Conservation (phyloP, 1,140 invertebrate species). For the Neodiprion virginianus region DNA sequence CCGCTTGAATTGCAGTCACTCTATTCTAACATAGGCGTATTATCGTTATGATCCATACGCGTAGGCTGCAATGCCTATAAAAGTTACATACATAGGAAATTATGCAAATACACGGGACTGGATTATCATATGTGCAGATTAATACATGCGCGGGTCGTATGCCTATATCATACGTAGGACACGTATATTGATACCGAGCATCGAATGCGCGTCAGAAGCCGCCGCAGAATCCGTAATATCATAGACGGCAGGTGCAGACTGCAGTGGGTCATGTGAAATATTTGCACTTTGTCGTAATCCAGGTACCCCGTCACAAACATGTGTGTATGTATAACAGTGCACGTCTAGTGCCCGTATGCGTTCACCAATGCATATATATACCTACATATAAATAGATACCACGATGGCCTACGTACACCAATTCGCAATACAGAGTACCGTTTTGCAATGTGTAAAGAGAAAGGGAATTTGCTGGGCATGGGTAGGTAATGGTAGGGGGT, state of each 20-base stretch:
- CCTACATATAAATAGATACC: too few species aligned
- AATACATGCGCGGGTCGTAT: background rate
- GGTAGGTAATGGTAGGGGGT: constrained; percentile 7
- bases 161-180: too few species aligned
- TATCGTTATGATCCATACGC: constrained; percentile 27
- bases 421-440: constrained; percentile 43
- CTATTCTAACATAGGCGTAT: constrained; percentile 23
- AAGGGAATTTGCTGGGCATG: constrained; percentile 45
- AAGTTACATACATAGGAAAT: constrained; percentile 14
- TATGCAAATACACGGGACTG: too few species aligned
- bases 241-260: constrained; percentile 35
- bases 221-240: constrained; percentile 6
- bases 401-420: constrained; percentile 23
- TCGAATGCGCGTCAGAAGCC: background rate
- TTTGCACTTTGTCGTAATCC: constrained; percentile 56
- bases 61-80: constrained; percentile 12
- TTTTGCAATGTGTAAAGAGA: constrained; percentile 53
- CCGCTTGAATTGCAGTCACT: too few species aligned
- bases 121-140: constrained; percentile 12
- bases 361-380: too few species aligned
- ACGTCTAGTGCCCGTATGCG: too few species aligned
- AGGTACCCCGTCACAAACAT: constrained; percentile 39
- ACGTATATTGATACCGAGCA: background rate
- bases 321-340: too few species aligned
- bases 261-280: constrained; percentile 54